Conservation (phyloP, 1,140 invertebrate species). For the Pemphigus obesinymphae region DNA sequence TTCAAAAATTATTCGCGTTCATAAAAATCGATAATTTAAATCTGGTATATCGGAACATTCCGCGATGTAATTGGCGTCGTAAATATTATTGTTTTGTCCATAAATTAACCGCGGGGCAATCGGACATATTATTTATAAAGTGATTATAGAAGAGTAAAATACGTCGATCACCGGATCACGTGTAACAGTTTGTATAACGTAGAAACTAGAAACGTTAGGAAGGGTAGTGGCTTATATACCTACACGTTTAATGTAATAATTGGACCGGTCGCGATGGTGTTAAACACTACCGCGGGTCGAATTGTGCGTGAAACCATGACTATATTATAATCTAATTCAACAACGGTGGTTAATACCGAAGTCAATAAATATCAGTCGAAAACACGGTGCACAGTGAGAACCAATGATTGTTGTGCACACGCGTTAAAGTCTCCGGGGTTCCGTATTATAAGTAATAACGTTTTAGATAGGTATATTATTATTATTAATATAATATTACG, state of each 20-base stretch:
- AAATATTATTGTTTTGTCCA: background rate
- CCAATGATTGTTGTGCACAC: background rate
- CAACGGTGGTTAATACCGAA: background rate
- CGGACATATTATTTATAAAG: too few relatives aligned
- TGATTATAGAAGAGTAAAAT: background rate
- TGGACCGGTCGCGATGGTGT: background rate
- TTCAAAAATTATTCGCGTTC: too few relatives aligned
- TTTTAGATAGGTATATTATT: too few relatives aligned
- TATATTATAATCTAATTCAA: background rate
- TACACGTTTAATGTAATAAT: background rate
- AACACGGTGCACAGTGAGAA: background rate
- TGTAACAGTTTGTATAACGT: background rate
- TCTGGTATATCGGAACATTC: too few relatives aligned
- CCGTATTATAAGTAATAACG: too few relatives aligned
- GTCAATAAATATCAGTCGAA: background rate
- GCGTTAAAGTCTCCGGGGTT: slow-evolving; percentile 23
- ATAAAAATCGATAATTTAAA: too few relatives aligned
- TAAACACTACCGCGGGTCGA: background rate
- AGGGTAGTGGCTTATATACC: background rate
- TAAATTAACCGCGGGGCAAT: background rate
- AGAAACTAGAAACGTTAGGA: too few relatives aligned
- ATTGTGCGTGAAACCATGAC: background rate
- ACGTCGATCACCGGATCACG: background rate
- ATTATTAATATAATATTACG: background rate
- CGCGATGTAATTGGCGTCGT: background rate